Conservation (phyloP, 2,888 invertebrate species). For the Drosophila macrothrix region DNA sequence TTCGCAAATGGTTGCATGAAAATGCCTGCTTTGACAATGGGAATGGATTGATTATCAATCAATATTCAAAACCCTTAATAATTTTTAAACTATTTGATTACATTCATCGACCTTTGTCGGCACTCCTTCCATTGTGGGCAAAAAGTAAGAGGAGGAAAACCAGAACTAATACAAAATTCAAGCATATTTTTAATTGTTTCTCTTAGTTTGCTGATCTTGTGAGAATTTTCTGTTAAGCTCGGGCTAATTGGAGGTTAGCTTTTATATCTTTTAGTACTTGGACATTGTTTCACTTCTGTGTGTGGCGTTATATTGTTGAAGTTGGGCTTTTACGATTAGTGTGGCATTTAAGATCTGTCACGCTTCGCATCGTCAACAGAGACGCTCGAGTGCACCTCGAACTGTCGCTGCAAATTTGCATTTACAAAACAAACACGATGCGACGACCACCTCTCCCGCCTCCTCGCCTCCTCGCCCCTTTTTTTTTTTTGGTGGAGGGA, state of each 20-base stretch:
- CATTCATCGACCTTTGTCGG: no score
- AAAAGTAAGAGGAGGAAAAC: no score
- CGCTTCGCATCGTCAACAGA: conserved; percentile 27
- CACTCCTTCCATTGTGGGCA: no score
- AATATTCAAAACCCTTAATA: no score
- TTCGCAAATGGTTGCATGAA: no score
- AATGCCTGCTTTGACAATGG: no score
- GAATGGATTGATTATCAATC: no score
- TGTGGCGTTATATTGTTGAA: not conserved
- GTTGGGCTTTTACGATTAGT: conserved; percentile 23
- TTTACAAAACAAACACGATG: conserved; percentile 45
- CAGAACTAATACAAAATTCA: not conserved
- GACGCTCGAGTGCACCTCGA: conserved; percentile 61
- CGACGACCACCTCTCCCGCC: not conserved
- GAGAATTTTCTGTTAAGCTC: not conserved
- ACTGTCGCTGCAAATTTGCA: conserved; percentile 66
- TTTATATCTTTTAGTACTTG: not conserved
- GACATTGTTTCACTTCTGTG: not conserved
- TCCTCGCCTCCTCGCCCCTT: fast-evolving
- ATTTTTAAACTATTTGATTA: no score
- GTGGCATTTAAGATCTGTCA: conserved; percentile 36
- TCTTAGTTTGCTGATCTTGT: not conserved
- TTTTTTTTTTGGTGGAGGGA: not conserved
- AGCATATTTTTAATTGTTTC: not conserved
- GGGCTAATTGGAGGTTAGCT: not conserved